Evolutionary conservation across 1,140 invertebrate species (phyloP).

Genomic region (Drosophila miranda): DNA sequence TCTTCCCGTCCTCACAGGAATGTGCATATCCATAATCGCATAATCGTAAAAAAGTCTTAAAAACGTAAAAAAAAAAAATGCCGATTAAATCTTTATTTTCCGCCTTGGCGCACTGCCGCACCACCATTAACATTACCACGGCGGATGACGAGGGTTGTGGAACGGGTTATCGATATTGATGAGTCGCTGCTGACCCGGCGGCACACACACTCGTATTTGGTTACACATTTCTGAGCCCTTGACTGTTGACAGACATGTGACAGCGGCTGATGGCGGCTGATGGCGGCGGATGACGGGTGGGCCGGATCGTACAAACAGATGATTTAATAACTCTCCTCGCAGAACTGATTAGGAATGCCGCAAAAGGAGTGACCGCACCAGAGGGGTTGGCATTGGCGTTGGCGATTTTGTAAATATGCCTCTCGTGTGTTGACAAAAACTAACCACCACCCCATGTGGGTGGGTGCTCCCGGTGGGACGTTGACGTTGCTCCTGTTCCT

Average conservation of each 20-base stretch:
- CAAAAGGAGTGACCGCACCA: conserved; percentile 31
- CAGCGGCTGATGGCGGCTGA: conserved; percentile 32
- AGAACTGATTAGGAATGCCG: conserved; percentile 48
- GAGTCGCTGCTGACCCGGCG: not conserved
- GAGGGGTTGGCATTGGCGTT: not conserved
- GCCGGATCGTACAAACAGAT: conserved; percentile 73
- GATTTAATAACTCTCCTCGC: conserved; percentile 67
- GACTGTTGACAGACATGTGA: conserved; percentile 77
- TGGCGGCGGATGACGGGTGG: not conserved
- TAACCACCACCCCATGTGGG: conserved; percentile 45
- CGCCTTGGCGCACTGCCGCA: conserved; percentile 59
- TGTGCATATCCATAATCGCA: not conserved
- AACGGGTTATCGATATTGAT: not conserved
- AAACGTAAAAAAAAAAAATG: conserved; percentile 66
- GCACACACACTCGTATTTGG: conserved; percentile 43
- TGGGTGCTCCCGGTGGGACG: conserved; percentile 33
- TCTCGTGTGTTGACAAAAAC: conserved; percentile 29
- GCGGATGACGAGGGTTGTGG: conserved; percentile 3
- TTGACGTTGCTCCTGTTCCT: conserved; percentile 35
- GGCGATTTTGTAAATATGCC: conserved; percentile 47
- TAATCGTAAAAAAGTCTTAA: conserved; percentile 58
- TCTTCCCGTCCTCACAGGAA: too few species aligned
- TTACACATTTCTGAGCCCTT: conserved; percentile 49
- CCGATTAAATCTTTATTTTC: conserved; percentile 78
- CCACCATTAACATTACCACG: too few species aligned